These are phyloP conservation scores for Drosophila rhopaloa DNA, from an alignment of 1,140 invertebrate genomes.

Conservation along the genomic window DNA sequence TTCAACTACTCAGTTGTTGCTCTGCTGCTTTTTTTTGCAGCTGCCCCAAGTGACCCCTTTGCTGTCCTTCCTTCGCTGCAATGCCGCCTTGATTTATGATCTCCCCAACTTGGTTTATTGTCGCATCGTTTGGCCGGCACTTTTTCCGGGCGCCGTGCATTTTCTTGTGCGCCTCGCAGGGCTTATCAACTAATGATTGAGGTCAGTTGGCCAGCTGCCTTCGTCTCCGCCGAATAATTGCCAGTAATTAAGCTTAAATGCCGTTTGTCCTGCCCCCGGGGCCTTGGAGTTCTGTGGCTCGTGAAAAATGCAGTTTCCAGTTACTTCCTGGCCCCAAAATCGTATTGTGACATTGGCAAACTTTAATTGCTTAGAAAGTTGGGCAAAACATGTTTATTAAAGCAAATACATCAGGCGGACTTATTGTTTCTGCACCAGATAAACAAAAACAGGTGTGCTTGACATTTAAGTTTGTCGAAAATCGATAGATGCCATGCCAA, in stretches of 20 bases:
- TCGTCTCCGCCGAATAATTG: constrained; percentile 61
- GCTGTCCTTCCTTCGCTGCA: constrained; percentile 41
- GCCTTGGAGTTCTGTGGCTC: constrained; percentile 1
- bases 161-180: constrained; percentile 43
- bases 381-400: constrained; percentile 13
- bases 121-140: constrained; percentile 37
- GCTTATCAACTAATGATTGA: constrained; percentile 80
- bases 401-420: not conserved
- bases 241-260: constrained; percentile 66
- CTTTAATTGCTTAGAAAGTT: not conserved
- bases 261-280: constrained; percentile 19
- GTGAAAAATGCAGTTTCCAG: constrained; percentile 70
- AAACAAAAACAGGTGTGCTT: constrained; percentile 8
- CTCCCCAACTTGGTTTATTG: constrained; percentile 62
- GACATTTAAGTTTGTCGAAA: constrained; percentile 6
- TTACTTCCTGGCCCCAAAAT: constrained; percentile 40
- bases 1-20: constrained; percentile 54
- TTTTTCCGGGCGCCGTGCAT: constrained; percentile 36
- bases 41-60: constrained; percentile 42
- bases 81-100: constrained; percentile 70
- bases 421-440: not conserved
- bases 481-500: constrained; percentile 17
- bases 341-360: not conserved
- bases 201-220: constrained; percentile 54
- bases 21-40: constrained; percentile 13